These are phyloP conservation scores for Rousettus leschenaultii DNA, from an alignment of 2,113 vertebrate species.

Conservation along the genomic window DNA sequence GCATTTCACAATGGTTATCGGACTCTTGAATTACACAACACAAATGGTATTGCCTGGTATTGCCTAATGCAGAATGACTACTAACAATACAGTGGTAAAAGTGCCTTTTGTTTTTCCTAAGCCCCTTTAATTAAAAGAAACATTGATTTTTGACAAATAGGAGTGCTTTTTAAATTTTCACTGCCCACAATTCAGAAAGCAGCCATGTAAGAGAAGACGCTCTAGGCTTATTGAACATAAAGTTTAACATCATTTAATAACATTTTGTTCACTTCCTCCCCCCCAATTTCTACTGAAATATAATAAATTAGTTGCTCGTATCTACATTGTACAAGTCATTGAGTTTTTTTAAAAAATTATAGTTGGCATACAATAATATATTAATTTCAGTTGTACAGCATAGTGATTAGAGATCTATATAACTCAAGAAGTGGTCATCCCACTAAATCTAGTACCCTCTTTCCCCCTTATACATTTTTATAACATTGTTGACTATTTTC, in stretches of 20 bases:
- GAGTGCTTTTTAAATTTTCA: conserved; percentile 8
- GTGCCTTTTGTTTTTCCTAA: conserved; percentile 52
- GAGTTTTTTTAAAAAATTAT: no score
- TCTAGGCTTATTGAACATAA: not conserved
- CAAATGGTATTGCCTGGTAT: conserved; percentile 61
- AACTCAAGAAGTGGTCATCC: no score
- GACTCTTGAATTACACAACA: conserved; percentile 57
- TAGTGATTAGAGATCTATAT: no score
- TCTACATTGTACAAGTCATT: no score
- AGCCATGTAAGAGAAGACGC: not conserved
- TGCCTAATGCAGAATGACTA: conserved; percentile 56
- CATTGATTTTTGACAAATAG: conserved; percentile 59
- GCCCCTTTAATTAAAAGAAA: conserved; percentile 70
- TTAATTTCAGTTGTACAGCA: no score
- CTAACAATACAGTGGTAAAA: not conserved
- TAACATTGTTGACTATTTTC: no score
- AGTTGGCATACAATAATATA: no score
- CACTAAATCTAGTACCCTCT: no score
- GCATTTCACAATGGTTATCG: conserved; percentile 48
- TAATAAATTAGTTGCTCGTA: no score
- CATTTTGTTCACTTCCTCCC: not conserved
- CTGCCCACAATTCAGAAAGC: conserved; percentile 19
- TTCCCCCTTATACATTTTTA: no score
- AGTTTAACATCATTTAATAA: not conserved
- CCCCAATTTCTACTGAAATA: no score